phyloP scores from a whole-genome alignment of 2,797 vertebrate species.

The Channallabes apus region DNA sequence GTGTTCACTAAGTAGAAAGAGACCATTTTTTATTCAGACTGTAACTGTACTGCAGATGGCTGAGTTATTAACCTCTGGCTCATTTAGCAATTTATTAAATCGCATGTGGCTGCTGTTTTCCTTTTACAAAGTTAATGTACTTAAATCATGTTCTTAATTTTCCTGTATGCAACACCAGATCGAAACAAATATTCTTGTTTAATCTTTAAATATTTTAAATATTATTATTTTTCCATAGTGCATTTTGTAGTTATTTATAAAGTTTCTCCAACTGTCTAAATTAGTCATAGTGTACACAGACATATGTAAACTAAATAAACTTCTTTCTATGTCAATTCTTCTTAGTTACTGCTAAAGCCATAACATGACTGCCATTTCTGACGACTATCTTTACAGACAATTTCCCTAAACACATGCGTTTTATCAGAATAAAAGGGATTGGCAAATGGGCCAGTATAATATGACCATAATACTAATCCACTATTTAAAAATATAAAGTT shows the following conservation, averaged over 20 bases:
- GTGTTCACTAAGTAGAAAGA: not conserved
- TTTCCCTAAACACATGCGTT: not conserved
- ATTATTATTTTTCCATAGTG: not conserved
- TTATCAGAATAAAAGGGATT: too few species aligned
- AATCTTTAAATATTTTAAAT: not conserved
- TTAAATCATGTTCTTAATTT: not conserved
- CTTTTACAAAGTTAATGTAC: not conserved
- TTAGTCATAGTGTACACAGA: not conserved
- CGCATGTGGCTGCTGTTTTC: not conserved
- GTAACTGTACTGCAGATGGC: not conserved
- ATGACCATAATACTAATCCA: not conserved
- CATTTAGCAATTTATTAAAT: slow-evolving; percentile 8
- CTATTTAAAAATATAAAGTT: not conserved
- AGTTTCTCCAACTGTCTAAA: not conserved
- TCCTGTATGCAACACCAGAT: not conserved
- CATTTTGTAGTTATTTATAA: not conserved
- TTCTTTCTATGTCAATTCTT: not conserved
- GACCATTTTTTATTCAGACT: not conserved
- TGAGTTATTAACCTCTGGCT: not conserved
- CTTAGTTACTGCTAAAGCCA: not conserved
- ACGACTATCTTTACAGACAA: not conserved
- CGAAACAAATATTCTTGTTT: not conserved
- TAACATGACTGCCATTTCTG: not conserved
- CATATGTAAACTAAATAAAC: not conserved
- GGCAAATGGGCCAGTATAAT: not conserved